A percentile compares a stretch with the other conserved stretches of the same genome.
These are phyloP conservation scores for Erythrocercus mccallii DNA, from an alignment of 2,113 vertebrate species.

Conservation along the genomic window DNA sequence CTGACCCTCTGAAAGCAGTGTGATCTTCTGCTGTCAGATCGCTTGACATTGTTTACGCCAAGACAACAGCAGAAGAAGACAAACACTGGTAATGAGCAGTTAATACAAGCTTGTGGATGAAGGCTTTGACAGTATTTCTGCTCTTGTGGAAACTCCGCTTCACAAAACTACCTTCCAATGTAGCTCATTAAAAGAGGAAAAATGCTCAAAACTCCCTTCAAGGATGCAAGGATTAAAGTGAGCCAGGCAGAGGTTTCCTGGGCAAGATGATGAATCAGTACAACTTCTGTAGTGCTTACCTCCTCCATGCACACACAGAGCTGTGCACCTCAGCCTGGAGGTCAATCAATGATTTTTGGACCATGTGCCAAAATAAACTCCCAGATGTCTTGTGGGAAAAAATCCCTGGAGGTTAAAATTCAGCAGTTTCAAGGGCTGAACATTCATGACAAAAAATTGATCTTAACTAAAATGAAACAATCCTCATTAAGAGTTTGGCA, in stretches of 20 bases:
- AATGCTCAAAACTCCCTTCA: background rate
- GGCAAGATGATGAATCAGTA: background rate
- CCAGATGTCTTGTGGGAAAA: background rate
- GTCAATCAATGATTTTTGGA: background rate
- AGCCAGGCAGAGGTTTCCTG: background rate
- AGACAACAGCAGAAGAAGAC: constrained; percentile 17
- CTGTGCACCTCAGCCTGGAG: background rate
- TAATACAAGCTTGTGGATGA: constrained; percentile 23
- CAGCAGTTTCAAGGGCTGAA: background rate
- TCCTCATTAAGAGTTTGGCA: background rate
- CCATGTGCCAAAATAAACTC: background rate
- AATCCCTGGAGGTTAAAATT: background rate
- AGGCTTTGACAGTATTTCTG: constrained; percentile 19
- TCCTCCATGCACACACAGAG: background rate
- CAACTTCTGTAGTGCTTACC: background rate
- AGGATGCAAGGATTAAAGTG: background rate
- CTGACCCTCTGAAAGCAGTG: background rate
- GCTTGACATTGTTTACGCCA: constrained; percentile 7
- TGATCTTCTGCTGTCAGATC: background rate
- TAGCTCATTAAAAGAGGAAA: background rate
- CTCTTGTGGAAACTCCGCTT: background rate
- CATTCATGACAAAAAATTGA: background rate
- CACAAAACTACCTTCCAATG: background rate
- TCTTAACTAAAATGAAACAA: constrained; percentile 44
- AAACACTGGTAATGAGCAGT: constrained; percentile 26